Conservation (phyloP, 1,140 invertebrate genomes). For the Cotesia vestalis region DNA sequence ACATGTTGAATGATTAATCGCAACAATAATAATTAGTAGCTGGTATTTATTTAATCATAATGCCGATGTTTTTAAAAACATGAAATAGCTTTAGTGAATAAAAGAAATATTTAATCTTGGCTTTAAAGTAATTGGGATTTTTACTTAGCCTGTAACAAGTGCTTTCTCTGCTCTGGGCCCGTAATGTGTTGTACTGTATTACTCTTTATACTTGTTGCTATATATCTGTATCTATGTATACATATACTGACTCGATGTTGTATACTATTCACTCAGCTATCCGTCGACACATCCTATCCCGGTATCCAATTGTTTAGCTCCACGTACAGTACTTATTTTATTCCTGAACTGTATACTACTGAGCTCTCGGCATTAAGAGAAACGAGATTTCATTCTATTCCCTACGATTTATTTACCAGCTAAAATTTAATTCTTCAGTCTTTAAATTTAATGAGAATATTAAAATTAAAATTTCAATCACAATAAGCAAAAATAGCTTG, state of each 20-base stretch:
- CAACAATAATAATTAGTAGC: neutral
- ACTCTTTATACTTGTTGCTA: slow-evolving; percentile 18
- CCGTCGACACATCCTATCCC: slow-evolving; percentile 22
- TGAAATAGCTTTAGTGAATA: too few relatives aligned
- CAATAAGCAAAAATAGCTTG: too few relatives aligned
- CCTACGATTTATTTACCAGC: too few relatives aligned
- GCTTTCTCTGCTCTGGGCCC: slow-evolving; percentile 38
- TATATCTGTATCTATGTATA: neutral
- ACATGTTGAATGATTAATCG: neutral
- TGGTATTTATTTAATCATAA: too few relatives aligned
- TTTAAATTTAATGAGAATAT: too few relatives aligned
- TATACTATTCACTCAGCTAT: neutral
- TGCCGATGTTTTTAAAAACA: too few relatives aligned
- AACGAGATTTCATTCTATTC: slow-evolving; percentile 2
- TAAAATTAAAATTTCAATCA: too few relatives aligned
- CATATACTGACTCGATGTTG: neutral
- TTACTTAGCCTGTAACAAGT: slow-evolving; percentile 40
- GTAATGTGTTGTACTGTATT: slow-evolving; percentile 30
- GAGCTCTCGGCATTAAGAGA: slow-evolving; percentile 7
- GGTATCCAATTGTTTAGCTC: neutral
- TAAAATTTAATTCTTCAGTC: too few relatives aligned
- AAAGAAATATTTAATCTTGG: slow-evolving; percentile 42
- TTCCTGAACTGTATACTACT: neutral
- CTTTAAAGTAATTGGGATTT: slow-evolving; percentile 38
- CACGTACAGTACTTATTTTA: neutral